phyloP scores from a whole-genome alignment of 2,888 invertebrate genomes.

The Agonopterix alstromeriana region DNA sequence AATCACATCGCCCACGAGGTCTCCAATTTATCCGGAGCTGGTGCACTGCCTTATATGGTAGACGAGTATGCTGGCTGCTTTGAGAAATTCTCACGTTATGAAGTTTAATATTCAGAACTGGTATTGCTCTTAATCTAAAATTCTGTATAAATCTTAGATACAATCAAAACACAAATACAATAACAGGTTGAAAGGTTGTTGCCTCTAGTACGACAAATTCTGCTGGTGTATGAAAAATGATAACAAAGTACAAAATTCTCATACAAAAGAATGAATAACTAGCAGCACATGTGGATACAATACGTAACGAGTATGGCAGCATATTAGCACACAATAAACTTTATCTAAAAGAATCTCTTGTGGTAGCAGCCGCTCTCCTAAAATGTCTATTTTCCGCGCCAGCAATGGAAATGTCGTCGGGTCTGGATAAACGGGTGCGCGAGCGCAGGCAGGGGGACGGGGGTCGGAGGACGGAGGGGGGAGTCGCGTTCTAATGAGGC shows the following conservation, averaged over 20 bases:
- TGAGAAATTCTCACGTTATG: slow-evolving; percentile 28
- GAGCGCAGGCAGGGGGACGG: slow-evolving; percentile 26
- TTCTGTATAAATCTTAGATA: too few species aligned
- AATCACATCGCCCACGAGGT: slow-evolving; percentile 66
- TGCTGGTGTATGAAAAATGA: not conserved
- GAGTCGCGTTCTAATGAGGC: slow-evolving; percentile 54
- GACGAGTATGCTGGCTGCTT: not conserved
- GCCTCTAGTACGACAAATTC: too few species aligned
- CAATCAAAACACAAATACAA: too few species aligned
- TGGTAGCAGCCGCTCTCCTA: slow-evolving; percentile 45
- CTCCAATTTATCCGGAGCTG: slow-evolving; percentile 52
- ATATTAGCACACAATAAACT: slow-evolving; percentile 70
- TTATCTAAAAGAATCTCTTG: slow-evolving; percentile 51
- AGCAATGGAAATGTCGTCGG: slow-evolving; percentile 64
- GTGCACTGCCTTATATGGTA: slow-evolving; percentile 42
- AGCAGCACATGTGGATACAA: slow-evolving; percentile 13
- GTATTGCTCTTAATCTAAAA: slow-evolving; percentile 1
- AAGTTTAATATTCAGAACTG: slow-evolving; percentile 14
- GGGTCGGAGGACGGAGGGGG: slow-evolving; percentile 27
- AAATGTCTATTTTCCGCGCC: slow-evolving; percentile 64
- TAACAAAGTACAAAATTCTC: not conserved
- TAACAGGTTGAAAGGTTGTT: too few species aligned
- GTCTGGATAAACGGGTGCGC: slow-evolving; percentile 60
- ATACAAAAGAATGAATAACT: not conserved
- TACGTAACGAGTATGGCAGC: slow-evolving; percentile 33